A percentile compares a stretch with the other conserved stretches of the same genome.
phyloP scores from a whole-genome alignment of 23 tunicate genomes.

The Styela plicata region DNA sequence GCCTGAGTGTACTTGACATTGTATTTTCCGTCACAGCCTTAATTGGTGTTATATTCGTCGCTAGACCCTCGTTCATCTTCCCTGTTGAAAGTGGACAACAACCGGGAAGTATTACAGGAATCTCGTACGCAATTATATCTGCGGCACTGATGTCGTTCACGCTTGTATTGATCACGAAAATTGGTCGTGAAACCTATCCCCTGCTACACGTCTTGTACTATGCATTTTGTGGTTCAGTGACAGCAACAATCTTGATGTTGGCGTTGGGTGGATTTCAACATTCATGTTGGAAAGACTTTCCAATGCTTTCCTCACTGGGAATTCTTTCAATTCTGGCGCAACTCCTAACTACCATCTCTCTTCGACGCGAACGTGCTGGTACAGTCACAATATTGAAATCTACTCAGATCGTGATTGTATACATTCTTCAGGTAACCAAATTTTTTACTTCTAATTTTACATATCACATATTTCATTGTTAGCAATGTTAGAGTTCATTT shows the following conservation, averaged over 20 bases:
- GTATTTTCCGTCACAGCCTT: constrained; percentile 29
- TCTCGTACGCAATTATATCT: constrained; percentile 24
- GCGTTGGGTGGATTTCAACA: constrained; percentile 13
- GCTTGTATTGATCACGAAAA: constrained; percentile 23
- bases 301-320: constrained; percentile 35
- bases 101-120: constrained; percentile 19
- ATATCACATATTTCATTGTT: too few species aligned
- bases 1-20: constrained; percentile 33
- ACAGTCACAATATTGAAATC: constrained; percentile 41
- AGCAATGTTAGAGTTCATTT: too few species aligned
- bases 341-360: constrained; percentile 38
- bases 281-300: constrained; percentile 52
- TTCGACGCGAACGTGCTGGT: constrained; percentile 62
- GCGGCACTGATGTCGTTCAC: constrained; percentile 31
- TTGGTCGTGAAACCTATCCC: constrained; percentile 39
- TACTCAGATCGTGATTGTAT: constrained; percentile 60
- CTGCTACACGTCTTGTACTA: constrained; percentile 57
- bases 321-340: constrained; percentile 48
- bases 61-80: constrained; percentile 57
- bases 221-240: constrained; percentile 32
- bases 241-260: constrained; percentile 4
- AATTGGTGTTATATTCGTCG: constrained; percentile 43
- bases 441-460: too few species aligned
- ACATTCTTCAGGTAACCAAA: constrained; percentile 76
- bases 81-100: background rate